These are phyloP conservation scores for Eurytoma californica DNA, from an alignment of 2,888 invertebrate genomes.

Conservation along the genomic window DNA sequence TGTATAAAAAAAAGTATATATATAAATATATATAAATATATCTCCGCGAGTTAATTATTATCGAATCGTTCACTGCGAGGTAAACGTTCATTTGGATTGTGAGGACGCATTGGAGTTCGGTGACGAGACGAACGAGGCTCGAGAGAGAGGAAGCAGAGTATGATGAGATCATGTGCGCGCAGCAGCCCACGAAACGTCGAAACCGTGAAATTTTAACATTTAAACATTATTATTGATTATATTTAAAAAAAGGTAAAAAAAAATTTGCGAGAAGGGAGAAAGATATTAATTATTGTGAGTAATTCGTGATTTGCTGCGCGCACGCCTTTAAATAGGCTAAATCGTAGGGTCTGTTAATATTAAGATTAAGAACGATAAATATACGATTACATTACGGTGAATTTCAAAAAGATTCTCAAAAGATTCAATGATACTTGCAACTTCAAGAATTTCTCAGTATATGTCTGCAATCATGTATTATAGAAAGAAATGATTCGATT, in stretches of 20 bases:
- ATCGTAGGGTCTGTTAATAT: conserved; percentile 68
- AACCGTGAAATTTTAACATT: neutral
- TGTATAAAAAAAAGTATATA: conserved; percentile 15
- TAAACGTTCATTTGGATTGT: conserved; percentile 48
- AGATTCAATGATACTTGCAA: conserved; percentile 69
- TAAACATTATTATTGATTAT: too few relatives aligned
- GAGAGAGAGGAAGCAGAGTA: conserved; percentile 34
- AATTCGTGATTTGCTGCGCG: conserved; percentile 60
- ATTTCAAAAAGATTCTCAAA: conserved; percentile 69
- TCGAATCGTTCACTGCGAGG: conserved; percentile 36
- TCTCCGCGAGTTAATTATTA: conserved; percentile 47
- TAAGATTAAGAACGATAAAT: conserved; percentile 65
- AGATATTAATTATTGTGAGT: conserved; percentile 35
- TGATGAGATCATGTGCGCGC: conserved; percentile 41
- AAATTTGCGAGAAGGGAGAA: conserved; percentile 12
- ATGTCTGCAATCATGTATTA: conserved; percentile 73
- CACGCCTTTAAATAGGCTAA: conserved; percentile 61
- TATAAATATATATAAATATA: conserved; percentile 6
- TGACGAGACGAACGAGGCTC: conserved; percentile 37
- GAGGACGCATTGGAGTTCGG: too few relatives aligned
- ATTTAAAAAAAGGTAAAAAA: conserved; percentile 1
- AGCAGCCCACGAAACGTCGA: conserved; percentile 38
- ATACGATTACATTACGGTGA: conserved; percentile 63
- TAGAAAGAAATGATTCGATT: conserved; percentile 70
- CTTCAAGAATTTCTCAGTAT: conserved; percentile 70